Evolutionary conservation across 2,888 invertebrate species (phyloP), one percentile per base, ranked within the genome.

Genomic region (Diarsia rubi): DNA sequence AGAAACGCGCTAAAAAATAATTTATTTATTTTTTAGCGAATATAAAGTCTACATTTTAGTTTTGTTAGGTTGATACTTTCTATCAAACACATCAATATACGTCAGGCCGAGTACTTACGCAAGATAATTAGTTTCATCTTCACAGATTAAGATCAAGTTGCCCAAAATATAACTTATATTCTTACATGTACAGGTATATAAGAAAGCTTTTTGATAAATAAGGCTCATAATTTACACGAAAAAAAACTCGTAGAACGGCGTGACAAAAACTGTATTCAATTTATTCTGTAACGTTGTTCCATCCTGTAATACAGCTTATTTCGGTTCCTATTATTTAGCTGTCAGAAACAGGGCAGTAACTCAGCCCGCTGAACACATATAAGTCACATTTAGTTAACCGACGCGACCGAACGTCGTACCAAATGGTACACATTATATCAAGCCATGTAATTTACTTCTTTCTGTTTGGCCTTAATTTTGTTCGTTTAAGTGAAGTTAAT

Each of bases 291-390:
- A 59, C 52, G 75, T 68, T 44, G 65, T 59, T 78, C 66, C 60
- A 76, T 77, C 47, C 77, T 70, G 67, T 86, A 85, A 82, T 85
- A 78, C 78, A 79, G 77, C 82, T 86, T 80, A 84, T 84, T 84
- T 77, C 71, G 52, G 31, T 75, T 77, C 73, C 81, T 86, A 90
- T 92, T 92, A 92, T 90, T 89, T 87, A 76, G 78, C 90, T 90
- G 92, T 91, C 92, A 90, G 75, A 47, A 47, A 44, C 92, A 92
- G 75, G 68, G 63, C 78, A 79, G 75, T 86, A 80, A 72, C 75
- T 70, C 85, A 88, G 78, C 62, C 83, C 85, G 75, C 69, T 88
- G 89, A 88, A 85, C 88, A 80, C 79, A 77, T 80, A 83, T 78
- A 84, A 73, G 81, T 81, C 81, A 78, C 73, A 83, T 81, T 84